A percentile compares a stretch with the other conserved stretches of the same genome.
These are phyloP conservation scores for Atta texana DNA, from an alignment of 1,140 invertebrate genomes.

Conservation along the genomic window DNA sequence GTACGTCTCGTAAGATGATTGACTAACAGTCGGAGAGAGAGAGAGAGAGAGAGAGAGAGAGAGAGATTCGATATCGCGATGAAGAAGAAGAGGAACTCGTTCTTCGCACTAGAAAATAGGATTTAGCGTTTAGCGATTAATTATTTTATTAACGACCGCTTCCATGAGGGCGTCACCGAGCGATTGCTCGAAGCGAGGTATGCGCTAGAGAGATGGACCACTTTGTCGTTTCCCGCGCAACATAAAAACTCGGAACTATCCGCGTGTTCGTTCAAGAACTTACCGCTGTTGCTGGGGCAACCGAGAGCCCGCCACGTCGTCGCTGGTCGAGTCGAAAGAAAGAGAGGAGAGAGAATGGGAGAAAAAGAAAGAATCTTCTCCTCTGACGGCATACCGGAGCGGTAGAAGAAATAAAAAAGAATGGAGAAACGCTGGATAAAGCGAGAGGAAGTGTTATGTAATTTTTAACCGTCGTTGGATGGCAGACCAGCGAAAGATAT, in stretches of 20 bases:
- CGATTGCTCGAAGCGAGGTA: not conserved
- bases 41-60: not conserved
- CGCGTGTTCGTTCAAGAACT: not conserved
- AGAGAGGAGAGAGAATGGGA: slow-evolving; percentile 34
- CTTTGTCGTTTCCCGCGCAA: slow-evolving; percentile 45
- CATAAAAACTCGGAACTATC: slow-evolving; percentile 18
- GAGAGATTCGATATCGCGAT: not conserved
- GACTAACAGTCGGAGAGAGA: slow-evolving; percentile 14
- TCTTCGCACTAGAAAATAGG: slow-evolving; percentile 4
- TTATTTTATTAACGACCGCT: slow-evolving; percentile 28
- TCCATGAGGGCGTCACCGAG: not conserved
- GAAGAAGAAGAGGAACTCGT: not conserved
- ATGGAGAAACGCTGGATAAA: slow-evolving; percentile 42
- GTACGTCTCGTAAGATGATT: slow-evolving; percentile 20
- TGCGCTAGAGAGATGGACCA: not conserved
- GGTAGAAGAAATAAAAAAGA: slow-evolving; percentile 27
- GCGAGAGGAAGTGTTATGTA: slow-evolving; percentile 76
- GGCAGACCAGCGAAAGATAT: not conserved
- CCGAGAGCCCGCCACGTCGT: slow-evolving; percentile 25
- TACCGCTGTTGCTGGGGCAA: slow-evolving; percentile 47
- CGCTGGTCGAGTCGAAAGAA: slow-evolving; percentile 30
- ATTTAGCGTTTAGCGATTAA: slow-evolving; percentile 30
- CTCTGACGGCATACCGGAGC: slow-evolving; percentile 39
- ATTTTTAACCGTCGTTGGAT: slow-evolving; percentile 75
- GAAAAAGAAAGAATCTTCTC: not conserved